These are phyloP conservation scores for Cephalotes varians DNA, from an alignment of 2,888 invertebrate genomes.

Conservation along the genomic window DNA sequence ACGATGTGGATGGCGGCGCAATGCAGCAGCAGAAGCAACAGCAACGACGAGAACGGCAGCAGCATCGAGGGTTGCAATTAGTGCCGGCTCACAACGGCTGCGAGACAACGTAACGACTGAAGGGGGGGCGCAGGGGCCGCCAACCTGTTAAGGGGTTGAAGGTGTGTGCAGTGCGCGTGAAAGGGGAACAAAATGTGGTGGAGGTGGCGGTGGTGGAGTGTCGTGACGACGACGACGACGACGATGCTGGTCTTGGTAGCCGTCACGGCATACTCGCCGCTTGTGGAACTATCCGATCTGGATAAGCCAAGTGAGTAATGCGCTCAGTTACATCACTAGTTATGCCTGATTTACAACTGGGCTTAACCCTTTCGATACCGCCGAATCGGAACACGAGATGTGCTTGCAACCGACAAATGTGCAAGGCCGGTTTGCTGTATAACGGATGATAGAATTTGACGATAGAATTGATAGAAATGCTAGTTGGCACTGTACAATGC, in stretches of 20 bases:
- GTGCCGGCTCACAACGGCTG: conserved; percentile 72
- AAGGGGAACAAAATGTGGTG: conserved; percentile 80
- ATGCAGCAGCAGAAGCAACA: conserved; percentile 53
- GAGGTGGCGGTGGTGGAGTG: conserved; percentile 78
- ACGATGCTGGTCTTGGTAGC: conserved; percentile 77
- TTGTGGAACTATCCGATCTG: conserved; percentile 81
- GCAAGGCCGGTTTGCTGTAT: background rate
- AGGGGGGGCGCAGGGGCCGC: conserved; percentile 42
- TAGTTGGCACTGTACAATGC: no score
- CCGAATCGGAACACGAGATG: background rate
- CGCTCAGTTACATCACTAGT: conserved; percentile 44
- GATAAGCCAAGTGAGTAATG: conserved; percentile 83
- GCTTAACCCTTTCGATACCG: background rate
- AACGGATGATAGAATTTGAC: background rate
- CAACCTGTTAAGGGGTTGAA: conserved; percentile 55
- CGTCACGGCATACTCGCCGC: conserved; percentile 78
- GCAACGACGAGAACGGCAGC: conserved; percentile 54
- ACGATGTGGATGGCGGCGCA: conserved; percentile 71
- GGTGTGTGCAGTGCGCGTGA: conserved; percentile 69
- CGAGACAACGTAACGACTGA: conserved; percentile 71
- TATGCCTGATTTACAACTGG: conserved; percentile 47
- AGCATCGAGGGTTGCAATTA: conserved; percentile 72
- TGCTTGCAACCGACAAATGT: background rate
- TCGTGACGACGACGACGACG: conserved; percentile 75
- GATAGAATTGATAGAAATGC: background rate